Evolutionary conservation across 2,888 invertebrate genomes (phyloP).

Genomic region (Drosophila longiperda): DNA sequence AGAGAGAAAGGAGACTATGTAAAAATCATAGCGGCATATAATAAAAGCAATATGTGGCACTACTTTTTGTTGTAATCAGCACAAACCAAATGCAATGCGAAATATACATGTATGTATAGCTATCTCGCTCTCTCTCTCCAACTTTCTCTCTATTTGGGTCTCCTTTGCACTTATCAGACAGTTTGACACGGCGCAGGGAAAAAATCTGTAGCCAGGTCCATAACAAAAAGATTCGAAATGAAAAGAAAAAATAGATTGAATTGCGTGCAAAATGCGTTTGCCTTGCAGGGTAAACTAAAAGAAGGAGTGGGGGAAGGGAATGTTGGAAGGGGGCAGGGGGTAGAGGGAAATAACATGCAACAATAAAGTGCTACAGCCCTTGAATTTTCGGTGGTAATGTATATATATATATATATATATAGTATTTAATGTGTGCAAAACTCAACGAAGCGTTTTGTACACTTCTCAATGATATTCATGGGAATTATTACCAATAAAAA

Average conservation of each 20-base stretch:
- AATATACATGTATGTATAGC: not conserved
- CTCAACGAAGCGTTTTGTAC: slow-evolving; percentile 25
- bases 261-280: slow-evolving; percentile 81
- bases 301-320: not conserved
- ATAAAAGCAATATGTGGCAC: slow-evolving; percentile 58
- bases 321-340: no score
- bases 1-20: slow-evolving; percentile 9
- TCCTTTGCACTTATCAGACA: not conserved
- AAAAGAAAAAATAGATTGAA: slow-evolving; percentile 77
- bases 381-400: slow-evolving; percentile 22
- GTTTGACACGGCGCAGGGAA: slow-evolving; percentile 17
- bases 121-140: not conserved
- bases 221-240: slow-evolving; percentile 69
- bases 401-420: not conserved
- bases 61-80: slow-evolving; percentile 57
- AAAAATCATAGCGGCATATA: slow-evolving; percentile 14
- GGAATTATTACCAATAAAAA: not conserved
- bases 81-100: slow-evolving; percentile 29
- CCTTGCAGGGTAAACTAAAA: slow-evolving; percentile 30
- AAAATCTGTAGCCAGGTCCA: slow-evolving; percentile 35
- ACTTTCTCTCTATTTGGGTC: not conserved
- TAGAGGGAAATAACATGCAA: slow-evolving; percentile 35
- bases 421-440: not conserved
- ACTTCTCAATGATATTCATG: slow-evolving; percentile 1
- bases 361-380: slow-evolving; percentile 62